phyloP scores from a whole-genome alignment of 1,140 invertebrate genomes.

The Drosophila oshimai region DNA sequence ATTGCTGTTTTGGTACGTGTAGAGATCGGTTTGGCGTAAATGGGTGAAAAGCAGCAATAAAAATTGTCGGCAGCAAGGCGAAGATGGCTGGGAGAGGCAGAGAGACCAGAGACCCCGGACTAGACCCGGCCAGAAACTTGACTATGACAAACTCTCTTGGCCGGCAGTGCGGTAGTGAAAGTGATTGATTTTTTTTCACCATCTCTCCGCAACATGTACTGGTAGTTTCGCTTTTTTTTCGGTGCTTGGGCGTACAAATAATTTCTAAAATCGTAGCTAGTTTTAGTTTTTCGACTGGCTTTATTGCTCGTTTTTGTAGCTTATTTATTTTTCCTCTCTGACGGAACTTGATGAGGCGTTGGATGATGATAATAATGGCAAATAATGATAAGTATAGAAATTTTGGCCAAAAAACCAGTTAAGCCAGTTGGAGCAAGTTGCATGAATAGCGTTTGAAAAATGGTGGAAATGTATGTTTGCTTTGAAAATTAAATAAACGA shows the following conservation, averaged over 20 bases:
- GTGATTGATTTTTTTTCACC: constrained; percentile 67
- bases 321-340: constrained; percentile 12
- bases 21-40: constrained; percentile 51
- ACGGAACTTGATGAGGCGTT: constrained; percentile 23
- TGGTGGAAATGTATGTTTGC: not conserved
- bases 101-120: constrained; percentile 5
- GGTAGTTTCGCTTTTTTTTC: constrained; percentile 62
- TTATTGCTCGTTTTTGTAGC: constrained; percentile 8
- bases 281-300: not conserved
- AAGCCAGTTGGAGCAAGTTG: constrained; percentile 15
- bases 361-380: constrained; percentile 35
- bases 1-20: constrained; percentile 51
- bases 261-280: constrained; percentile 44
- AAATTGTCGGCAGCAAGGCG: constrained; percentile 47
- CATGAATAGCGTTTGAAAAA: not conserved
- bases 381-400: constrained; percentile 48
- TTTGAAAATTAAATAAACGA: not conserved
- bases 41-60: constrained; percentile 70
- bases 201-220: constrained; percentile 31
- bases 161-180: constrained; percentile 65
- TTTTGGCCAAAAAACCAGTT: constrained; percentile 31
- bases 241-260: constrained; percentile 39
- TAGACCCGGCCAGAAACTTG: constrained; percentile 24
- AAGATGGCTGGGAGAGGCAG: not conserved
- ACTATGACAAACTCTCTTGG: constrained; percentile 54